phyloP scores from a whole-genome alignment of 1,140 invertebrate genomes.

The Temnothorax longispinosus region DNA sequence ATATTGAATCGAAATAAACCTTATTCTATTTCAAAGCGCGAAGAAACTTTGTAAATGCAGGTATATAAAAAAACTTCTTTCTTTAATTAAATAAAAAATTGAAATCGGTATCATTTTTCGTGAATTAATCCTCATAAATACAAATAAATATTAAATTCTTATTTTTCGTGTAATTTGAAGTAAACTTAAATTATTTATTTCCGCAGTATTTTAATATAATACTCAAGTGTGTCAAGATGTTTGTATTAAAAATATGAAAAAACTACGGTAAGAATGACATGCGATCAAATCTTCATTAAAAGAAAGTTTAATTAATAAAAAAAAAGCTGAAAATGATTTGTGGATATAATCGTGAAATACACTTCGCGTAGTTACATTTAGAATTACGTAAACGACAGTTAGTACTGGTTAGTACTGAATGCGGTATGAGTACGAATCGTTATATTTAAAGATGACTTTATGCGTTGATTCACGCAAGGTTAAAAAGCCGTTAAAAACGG shows the following conservation, averaged over 20 bases:
- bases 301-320: not conserved
- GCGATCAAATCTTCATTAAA: not conserved
- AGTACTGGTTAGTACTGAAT: constrained; percentile 25
- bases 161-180: not conserved
- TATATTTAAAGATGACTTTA: constrained; percentile 37
- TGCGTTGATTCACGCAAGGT: constrained; percentile 21
- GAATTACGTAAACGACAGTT: constrained; percentile 30
- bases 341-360: not conserved
- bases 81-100: not conserved
- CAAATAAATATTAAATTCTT: not conserved
- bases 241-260: not conserved
- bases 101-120: not conserved
- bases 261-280: not conserved
- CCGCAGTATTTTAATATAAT: not conserved
- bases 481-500: constrained; percentile 23
- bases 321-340: not conserved
- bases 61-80: not conserved
- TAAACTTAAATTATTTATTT: not conserved
- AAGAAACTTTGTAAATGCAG: not conserved
- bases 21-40: not conserved
- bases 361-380: not conserved
- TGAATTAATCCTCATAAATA: not conserved
- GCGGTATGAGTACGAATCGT: constrained; percentile 26
- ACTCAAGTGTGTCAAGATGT: not conserved
- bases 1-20: not conserved